Conservation (phyloP, 2,888 invertebrate species). For the Drosophila birchii region DNA sequence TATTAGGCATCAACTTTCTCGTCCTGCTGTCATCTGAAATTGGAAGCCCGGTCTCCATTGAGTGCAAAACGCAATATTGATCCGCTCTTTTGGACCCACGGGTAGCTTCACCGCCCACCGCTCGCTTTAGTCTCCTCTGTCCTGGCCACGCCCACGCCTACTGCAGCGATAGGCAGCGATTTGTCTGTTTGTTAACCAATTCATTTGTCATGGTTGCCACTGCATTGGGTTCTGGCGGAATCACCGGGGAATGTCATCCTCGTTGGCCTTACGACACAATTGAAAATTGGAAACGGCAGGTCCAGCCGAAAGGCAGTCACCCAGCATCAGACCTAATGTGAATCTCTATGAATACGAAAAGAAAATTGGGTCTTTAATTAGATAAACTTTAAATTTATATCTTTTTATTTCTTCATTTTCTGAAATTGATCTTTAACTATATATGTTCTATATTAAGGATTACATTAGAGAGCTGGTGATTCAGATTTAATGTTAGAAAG, state of each 20-base stretch:
- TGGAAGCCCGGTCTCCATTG: slow-evolving; percentile 17
- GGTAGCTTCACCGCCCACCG: slow-evolving; percentile 1
- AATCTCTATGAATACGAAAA: background rate
- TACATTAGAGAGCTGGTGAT: too few species aligned
- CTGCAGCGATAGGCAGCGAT: slow-evolving; percentile 26
- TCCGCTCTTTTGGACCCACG: slow-evolving; percentile 1
- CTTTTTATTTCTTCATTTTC: background rate
- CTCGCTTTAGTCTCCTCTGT: slow-evolving; percentile 30
- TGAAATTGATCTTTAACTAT: too few species aligned
- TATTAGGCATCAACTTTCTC: slow-evolving; percentile 55
- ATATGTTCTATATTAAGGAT: too few species aligned
- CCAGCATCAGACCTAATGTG: background rate
- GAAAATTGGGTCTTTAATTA: too few species aligned
- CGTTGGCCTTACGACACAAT: slow-evolving; percentile 19
- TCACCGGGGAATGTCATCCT: slow-evolving; percentile 4
- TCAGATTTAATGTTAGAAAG: too few species aligned
- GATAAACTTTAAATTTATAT: background rate
- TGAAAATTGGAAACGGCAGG: slow-evolving; percentile 12
- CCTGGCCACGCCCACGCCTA: slow-evolving; percentile 12
- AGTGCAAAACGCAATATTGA: slow-evolving; percentile 41
- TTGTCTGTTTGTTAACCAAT: slow-evolving; percentile 54
- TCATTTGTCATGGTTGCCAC: slow-evolving; percentile 47
- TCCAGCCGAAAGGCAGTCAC: background rate
- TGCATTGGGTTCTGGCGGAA: slow-evolving; percentile 3
- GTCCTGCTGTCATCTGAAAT: background rate